These are phyloP conservation scores for Bombus affinis DNA, from an alignment of 1,140 invertebrate species.

Conservation along the genomic window DNA sequence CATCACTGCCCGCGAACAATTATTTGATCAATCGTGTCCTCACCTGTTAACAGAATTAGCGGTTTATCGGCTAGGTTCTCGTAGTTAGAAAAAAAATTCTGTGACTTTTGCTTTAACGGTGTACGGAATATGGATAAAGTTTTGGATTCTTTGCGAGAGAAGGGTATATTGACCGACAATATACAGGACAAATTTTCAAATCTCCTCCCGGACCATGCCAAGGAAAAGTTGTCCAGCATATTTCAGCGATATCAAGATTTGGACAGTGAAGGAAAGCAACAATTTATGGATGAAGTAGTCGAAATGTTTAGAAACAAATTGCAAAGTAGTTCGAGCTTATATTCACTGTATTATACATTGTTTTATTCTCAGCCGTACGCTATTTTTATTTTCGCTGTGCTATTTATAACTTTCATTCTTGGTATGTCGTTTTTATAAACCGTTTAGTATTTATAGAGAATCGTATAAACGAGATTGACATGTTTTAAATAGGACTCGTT, in stretches of 20 bases:
- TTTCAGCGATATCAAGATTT: constrained; percentile 76
- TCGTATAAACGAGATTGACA: neutral
- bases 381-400: constrained; percentile 41
- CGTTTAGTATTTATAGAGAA: constrained; percentile 21
- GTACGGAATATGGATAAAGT: constrained; percentile 47
- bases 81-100: neutral
- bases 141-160: constrained; percentile 32
- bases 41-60: neutral
- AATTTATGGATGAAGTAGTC: constrained; percentile 74
- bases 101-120: neutral
- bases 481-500: neutral
- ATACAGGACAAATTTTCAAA: constrained; percentile 54
- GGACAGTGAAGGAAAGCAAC: constrained; percentile 72
- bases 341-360: constrained; percentile 6
- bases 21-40: neutral
- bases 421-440: constrained; percentile 34
- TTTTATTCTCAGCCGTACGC: constrained; percentile 1
- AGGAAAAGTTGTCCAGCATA: constrained; percentile 74
- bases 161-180: constrained; percentile 35
- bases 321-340: neutral
- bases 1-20: neutral
- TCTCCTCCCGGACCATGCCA: constrained; percentile 56
- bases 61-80: neutral
- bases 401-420: constrained; percentile 51
- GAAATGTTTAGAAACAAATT: constrained; percentile 49